phyloP scores from a whole-genome alignment of 2,797 vertebrate genomes.

The Gallirallus australis region DNA sequence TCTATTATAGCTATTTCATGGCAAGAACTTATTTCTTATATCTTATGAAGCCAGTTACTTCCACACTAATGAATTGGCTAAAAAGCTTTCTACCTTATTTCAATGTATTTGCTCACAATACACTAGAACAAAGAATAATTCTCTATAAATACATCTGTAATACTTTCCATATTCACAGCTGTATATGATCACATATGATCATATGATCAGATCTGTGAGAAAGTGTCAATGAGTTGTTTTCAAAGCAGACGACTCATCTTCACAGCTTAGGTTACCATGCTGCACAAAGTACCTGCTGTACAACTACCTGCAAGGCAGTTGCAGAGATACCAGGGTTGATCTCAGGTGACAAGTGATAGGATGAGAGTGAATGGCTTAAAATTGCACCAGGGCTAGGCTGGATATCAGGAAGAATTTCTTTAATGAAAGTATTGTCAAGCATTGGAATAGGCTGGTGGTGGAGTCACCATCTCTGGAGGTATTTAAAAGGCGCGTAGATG shows the following conservation, averaged over 20 bases:
- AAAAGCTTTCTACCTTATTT: constrained; percentile 46
- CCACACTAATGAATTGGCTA: constrained; percentile 22
- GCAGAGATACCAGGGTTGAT: too few relatives aligned
- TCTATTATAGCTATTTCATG: constrained; percentile 27
- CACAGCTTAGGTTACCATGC: background rate
- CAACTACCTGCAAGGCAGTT: too few relatives aligned
- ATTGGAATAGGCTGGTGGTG: too few relatives aligned
- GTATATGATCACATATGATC: background rate
- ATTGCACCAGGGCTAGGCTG: too few relatives aligned
- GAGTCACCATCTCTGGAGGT: too few relatives aligned
- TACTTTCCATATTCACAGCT: background rate
- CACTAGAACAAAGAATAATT: background rate
- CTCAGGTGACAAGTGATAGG: too few relatives aligned
- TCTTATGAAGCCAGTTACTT: constrained; percentile 43
- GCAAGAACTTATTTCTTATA: constrained; percentile 37
- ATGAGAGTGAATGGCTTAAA: too few relatives aligned
- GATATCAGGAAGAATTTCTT: too few relatives aligned
- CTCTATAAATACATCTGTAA: background rate
- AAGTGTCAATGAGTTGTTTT: background rate
- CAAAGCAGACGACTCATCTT: background rate
- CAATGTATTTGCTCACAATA: constrained; percentile 7
- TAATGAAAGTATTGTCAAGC: too few relatives aligned
- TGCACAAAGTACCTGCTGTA: background rate
- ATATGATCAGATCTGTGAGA: background rate
- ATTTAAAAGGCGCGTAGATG: too few relatives aligned